Evolutionary conservation across 2,113 vertebrate species (phyloP).

Genomic region (Cichladusa arquata): DNA sequence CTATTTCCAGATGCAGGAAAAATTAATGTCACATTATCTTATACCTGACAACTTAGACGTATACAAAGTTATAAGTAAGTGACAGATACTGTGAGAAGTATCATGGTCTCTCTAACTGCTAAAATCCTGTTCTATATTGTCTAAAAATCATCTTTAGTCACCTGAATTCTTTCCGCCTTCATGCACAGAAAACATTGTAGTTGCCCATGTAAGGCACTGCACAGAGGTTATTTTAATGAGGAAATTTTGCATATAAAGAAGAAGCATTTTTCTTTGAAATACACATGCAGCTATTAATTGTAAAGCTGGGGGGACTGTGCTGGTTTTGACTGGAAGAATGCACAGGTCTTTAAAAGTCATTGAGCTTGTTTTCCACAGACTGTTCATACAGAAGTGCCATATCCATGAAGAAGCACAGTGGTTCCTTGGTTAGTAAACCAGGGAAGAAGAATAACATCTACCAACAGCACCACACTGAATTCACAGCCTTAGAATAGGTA

Average conservation of each 20-base stretch:
- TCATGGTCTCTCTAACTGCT: background rate
- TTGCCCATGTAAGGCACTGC: background rate
- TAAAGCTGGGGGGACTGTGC: background rate
- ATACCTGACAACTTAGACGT: background rate
- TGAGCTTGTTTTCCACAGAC: background rate
- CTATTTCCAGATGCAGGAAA: background rate
- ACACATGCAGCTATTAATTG: background rate
- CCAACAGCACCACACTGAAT: background rate
- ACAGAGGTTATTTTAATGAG: background rate
- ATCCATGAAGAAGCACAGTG: background rate
- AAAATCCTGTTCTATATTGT: background rate
- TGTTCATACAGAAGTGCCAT: background rate
- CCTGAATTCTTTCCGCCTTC: background rate
- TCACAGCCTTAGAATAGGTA: background rate
- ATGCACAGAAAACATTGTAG: background rate
- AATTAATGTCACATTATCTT: background rate
- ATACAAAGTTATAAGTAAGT: background rate
- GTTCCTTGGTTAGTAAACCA: background rate
- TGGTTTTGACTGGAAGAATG: background rate
- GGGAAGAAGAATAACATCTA: background rate
- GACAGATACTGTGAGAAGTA: background rate
- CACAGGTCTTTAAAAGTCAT: background rate
- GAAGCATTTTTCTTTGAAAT: background rate
- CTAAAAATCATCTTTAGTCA: background rate
- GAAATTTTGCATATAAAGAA: background rate